A percentile compares a stretch with the other conserved stretches of the same genome.
These are phyloP conservation scores for Falco cherrug DNA, from an alignment of 2,797 vertebrate genomes.

Conservation along the genomic window DNA sequence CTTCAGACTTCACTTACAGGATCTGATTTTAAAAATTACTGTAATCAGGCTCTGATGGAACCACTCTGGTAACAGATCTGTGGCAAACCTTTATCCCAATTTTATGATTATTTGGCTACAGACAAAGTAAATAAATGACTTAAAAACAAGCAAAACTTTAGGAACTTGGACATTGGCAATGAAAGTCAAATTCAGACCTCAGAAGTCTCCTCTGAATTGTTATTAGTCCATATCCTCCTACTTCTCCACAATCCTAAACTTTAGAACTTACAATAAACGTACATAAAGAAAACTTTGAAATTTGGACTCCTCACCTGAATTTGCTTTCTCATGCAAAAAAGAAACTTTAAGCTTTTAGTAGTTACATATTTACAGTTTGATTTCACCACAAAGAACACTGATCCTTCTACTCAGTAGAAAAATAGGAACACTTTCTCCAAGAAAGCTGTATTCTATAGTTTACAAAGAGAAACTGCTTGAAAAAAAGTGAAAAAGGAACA, in stretches of 20 bases:
- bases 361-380: not conserved
- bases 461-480: not conserved
- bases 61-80: not conserved
- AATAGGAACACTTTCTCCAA: not conserved
- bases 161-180: not conserved
- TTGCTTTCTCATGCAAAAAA: not conserved
- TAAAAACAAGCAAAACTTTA: not conserved
- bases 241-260: not conserved
- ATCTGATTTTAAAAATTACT: slow-evolving; percentile 35
- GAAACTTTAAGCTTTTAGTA: not conserved
- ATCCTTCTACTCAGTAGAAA: not conserved
- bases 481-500: not conserved
- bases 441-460: not conserved
- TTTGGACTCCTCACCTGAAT: not conserved
- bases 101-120: not conserved
- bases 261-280: not conserved
- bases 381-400: not conserved
- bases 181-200: not conserved
- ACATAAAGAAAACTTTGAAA: not conserved
- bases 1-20: not conserved
- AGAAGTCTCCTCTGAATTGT: not conserved
- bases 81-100: not conserved
- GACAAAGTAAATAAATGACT: not conserved
- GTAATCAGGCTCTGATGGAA: slow-evolving; percentile 13
- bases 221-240: not conserved